Base-by-base conservation (phyloP, 1,140 invertebrate species). In the Cyphomyrmex costatus region DNA sequence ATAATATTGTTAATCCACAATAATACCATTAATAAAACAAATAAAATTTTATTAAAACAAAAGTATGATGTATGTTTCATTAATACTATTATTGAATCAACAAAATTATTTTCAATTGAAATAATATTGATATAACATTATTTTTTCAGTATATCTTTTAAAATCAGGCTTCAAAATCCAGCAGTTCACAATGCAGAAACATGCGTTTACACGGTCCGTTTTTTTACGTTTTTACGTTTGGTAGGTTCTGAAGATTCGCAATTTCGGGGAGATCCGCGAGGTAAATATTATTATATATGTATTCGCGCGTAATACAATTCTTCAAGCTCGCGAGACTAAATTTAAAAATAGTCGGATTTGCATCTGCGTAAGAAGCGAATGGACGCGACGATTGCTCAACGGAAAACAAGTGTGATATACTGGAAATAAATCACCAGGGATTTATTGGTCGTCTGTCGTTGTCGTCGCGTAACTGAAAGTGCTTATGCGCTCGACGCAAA, bases 331-430 rank as follows among this genome's bases (percentile, higher is more conserved):
- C 12, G n/a, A 42, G 46, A 10, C 3, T 10, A 36, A 16, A 33
- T 42, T 49, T 60, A 60, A 60, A 83, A 83, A 80, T 6, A 56
- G 27, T 5, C 24, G 14, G 14, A 83, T 82, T 73, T 73, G 33
- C 66, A 70, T 70, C n/a, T 56, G 36, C 33, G 14, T 60, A 33
- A 58, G 24, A n/a, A 16, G 3, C 19, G 21, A 30, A 27, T 42
- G 19, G 10, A 7, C 10, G 3, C 12, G 30, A 21, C 14, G 51
- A 10, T 1, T 21, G 21, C 5, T 8, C 16, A 8, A 71, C 19
- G 16, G 3, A 27, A 19, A 83, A 24, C 16, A 24, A 14, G 42
- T 46, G 36, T 60, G 42, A 74, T 83, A 49, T 83, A 61, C 6
- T 49, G 14, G 2, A 49, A 49, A 83, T 74, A 83, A 83, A 61